phyloP scores from a whole-genome alignment of 37 sponge, comb jelly and placozoan genomes.

The Hormiphora californensis region DNA sequence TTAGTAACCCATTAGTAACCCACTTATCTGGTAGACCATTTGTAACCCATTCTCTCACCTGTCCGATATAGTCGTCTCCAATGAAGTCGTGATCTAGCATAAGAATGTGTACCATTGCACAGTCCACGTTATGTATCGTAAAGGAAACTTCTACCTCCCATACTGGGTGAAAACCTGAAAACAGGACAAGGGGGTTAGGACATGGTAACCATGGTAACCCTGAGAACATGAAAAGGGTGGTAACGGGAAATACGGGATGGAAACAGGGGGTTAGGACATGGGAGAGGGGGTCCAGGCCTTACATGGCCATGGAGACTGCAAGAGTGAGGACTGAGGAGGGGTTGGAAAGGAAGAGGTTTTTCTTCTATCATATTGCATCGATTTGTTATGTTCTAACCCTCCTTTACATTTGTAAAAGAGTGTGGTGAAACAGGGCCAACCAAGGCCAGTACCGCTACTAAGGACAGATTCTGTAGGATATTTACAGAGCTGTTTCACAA shows the following conservation, averaged over 20 bases:
- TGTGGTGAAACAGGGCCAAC: too few species aligned
- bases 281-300: neutral
- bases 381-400: too few species aligned
- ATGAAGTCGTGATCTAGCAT: slow-evolving; percentile 29
- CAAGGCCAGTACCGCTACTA: too few species aligned
- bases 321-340: too few species aligned
- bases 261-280: neutral
- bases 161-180: slow-evolving; percentile 38
- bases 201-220: neutral
- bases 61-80: slow-evolving; percentile 38
- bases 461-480: too few species aligned
- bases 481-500: too few species aligned
- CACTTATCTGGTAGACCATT: too few species aligned
- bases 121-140: neutral
- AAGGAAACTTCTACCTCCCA: slow-evolving; percentile 35
- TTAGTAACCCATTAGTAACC: too few species aligned
- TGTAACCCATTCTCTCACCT: neutral
- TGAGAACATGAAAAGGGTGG: neutral
- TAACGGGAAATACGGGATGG: neutral
- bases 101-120: slow-evolving; percentile 16
- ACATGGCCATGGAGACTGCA: too few species aligned
- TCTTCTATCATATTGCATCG: too few species aligned
- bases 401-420: too few species aligned
- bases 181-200: neutral
- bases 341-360: too few species aligned